Evolutionary conservation across 2,888 invertebrate species (phyloP).

Genomic region (Pristionchus fissidentatus): DNA sequence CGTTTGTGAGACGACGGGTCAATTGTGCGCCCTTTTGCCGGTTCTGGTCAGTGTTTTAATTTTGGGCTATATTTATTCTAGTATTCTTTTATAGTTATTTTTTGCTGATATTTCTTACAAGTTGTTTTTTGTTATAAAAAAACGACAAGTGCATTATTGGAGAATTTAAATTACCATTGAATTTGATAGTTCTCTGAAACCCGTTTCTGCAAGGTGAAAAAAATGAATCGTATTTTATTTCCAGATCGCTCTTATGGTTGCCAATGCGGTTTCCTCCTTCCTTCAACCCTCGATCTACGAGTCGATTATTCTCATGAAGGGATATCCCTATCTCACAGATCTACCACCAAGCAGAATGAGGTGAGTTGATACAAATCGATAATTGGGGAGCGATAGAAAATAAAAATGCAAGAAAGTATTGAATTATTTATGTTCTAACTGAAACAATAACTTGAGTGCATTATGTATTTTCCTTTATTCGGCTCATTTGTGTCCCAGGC

Average conservation of each 20-base stretch:
- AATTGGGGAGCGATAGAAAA: too few species aligned
- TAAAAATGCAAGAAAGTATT: not conserved
- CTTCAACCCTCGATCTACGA: constrained; percentile 96
- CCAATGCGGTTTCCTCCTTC: constrained; percentile 91
- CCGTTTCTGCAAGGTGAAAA: not conserved
- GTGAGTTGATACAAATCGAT: constrained; percentile 26
- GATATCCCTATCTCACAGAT: constrained; percentile 94
- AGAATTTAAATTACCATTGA: too few species aligned
- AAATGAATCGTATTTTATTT: constrained; percentile 49
- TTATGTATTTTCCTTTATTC: too few species aligned
- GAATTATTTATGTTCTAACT: not conserved
- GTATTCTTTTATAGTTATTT: too few species aligned
- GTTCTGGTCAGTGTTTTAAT: constrained; percentile 83
- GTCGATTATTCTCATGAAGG: constrained; percentile 95
- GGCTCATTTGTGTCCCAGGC: too few species aligned
- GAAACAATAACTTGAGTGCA: not conserved
- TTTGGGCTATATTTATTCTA: not conserved
- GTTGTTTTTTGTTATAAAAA: too few species aligned
- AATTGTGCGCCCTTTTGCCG: constrained; percentile 95
- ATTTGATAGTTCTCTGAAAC: too few species aligned
- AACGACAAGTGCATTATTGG: too few species aligned
- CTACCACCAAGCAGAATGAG: constrained; percentile 54
- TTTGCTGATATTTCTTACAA: too few species aligned
- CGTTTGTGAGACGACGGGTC: constrained; percentile 97
- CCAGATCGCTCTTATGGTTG: constrained; percentile 90